Percentiles rank a stretch among this genome's conserved stretches.
phyloP scores from a whole-genome alignment of 2,888 invertebrate genomes.

The Gisinianus flammeolus region DNA sequence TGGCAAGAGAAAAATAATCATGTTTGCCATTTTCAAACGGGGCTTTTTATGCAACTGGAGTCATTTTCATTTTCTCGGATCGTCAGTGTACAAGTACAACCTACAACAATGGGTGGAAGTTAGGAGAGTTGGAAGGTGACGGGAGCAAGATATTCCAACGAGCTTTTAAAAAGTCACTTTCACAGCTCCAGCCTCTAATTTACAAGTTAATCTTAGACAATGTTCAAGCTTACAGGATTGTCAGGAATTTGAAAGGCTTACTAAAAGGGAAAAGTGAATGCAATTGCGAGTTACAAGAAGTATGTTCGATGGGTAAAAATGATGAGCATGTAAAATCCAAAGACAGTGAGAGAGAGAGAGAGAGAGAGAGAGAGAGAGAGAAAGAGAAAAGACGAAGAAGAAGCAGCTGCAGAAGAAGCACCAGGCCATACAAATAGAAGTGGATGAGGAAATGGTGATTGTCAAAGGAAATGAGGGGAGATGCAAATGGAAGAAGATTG shows the following conservation, averaged over 20 bases:
- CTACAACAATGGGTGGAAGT: too few species aligned
- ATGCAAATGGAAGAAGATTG: conserved; percentile 25
- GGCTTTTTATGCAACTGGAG: too few species aligned
- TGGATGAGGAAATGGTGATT: conserved; percentile 31
- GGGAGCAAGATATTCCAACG: neutral
- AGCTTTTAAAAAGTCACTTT: neutral
- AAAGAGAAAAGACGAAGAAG: conserved; percentile 3
- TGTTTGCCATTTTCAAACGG: too few species aligned
- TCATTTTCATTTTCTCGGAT: too few species aligned
- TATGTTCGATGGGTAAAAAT: too few species aligned
- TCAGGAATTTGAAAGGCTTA: neutral
- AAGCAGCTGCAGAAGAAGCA: neutral
- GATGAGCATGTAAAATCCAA: neutral
- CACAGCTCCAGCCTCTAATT: neutral
- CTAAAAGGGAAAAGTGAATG: neutral
- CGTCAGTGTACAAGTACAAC: neutral
- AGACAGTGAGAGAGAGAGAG: neutral
- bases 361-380: conserved; percentile 5
- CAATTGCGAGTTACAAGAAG: neutral
- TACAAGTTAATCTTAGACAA: neutral
- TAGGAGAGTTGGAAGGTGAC: neutral
- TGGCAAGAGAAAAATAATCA: too few species aligned
- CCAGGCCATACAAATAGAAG: neutral
- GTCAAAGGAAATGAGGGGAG: conserved; percentile 31
- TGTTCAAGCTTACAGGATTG: neutral